Percentiles rank a stretch among this genome's conserved stretches.
Evolutionary conservation across 2,888 invertebrate species (phyloP).

Genomic region (Melanophora roralis): DNA sequence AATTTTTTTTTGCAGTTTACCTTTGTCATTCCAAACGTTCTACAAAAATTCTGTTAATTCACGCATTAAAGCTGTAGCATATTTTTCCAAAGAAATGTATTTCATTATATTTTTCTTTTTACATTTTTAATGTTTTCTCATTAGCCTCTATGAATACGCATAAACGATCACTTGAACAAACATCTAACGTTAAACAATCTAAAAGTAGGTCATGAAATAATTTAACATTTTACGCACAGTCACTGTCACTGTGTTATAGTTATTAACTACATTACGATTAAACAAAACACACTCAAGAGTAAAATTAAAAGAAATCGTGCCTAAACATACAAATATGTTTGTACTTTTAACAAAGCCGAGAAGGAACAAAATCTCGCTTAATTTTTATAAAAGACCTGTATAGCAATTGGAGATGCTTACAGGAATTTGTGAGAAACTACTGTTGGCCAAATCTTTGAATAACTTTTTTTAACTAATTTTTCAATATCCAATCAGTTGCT

Average conservation of each 20-base stretch:
- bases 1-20: neutral
- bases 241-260: constrained; percentile 13
- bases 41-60: constrained; percentile 39
- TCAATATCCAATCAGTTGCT: too few species aligned
- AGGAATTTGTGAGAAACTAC: too few species aligned
- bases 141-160: constrained; percentile 38
- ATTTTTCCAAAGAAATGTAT: neutral
- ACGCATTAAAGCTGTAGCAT: constrained; percentile 5
- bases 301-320: neutral
- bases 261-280: constrained; percentile 26
- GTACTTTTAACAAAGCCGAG: neutral
- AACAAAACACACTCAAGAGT: constrained; percentile 20
- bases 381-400: too few species aligned
- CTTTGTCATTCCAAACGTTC: neutral
- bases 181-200: constrained; percentile 38
- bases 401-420: too few species aligned
- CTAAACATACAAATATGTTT: neutral
- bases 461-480: too few species aligned
- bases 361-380: neutral
- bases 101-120: neutral
- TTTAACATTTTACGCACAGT: neutral
- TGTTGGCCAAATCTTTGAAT: too few species aligned
- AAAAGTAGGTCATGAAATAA: constrained; percentile 38
- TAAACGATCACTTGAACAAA: constrained; percentile 38
- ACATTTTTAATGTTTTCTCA: constrained; percentile 29